Base-by-base conservation (phyloP, 92 coral and sea anemone species). In the Metridium senile region DNA sequence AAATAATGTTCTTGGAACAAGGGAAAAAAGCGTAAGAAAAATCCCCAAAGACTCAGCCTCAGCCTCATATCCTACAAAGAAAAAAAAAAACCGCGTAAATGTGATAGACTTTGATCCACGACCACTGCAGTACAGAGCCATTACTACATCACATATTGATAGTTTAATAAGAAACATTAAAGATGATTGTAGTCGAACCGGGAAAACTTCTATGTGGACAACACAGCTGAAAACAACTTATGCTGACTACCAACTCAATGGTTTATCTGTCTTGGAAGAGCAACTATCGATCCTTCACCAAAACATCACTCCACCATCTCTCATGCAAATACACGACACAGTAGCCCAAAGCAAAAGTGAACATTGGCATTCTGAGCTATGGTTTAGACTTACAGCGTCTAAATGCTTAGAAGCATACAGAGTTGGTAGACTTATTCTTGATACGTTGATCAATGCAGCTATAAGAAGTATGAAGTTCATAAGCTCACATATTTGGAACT, bases 91-190 rank as follows among this genome's bases (percentile, higher is more conserved):
- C 33, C 27, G 28, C 47, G 45, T 84, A n/a, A 53, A 71, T 23
- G 87, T 83, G 26, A 84, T 75, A 29, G 86, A 88, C 57, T 88
- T 84, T 61, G 83, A 88, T 47, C 89, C 89, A 58, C 62, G 88
- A 58, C 87, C 83, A 33, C 33, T 18, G 20, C 78, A 72, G 61
- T 80, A 63, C 54, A 74, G 74, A 63, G 16, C 13, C 43, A 77
- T 80, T n/a, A 67, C 74, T 26, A 26, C 58, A 6, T 33, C 59
- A 18, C 67, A 66, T 78, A 35, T 85, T n/a, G 79, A 79, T 25
- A 43, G 47, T 34, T 85, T 74, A 21, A 62, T 85, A 11, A 29
- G 77, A 22, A 62, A 52, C 54, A 53, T 85, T 9, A 76, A 85
- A 49, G 47, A 0, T 16, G 47, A 33, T 0, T 46, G n/a, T 71